These are phyloP conservation scores for Epiblema foenella DNA, from an alignment of 2,888 invertebrate species.

Conservation along the genomic window DNA sequence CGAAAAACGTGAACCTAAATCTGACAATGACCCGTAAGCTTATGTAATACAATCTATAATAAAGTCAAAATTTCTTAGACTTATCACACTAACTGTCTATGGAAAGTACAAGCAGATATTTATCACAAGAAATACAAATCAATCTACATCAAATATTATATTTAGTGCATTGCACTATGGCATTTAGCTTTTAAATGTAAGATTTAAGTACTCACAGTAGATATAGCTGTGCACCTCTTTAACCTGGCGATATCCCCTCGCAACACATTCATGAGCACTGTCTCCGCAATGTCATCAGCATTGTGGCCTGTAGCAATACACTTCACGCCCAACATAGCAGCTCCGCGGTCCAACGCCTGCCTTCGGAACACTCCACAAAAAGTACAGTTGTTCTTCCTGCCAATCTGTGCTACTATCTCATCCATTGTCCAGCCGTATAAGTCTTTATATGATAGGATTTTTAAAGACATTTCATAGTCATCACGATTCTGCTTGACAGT, in stretches of 20 bases:
- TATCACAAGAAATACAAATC: no score
- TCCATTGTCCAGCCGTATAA: slow-evolving; percentile 99
- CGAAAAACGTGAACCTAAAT: no score
- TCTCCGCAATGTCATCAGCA: slow-evolving; percentile 99
- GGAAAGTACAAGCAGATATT: no score
- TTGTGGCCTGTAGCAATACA: slow-evolving; percentile 98
- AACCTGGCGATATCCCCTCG: slow-evolving; percentile 98
- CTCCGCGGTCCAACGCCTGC: slow-evolving; percentile 98
- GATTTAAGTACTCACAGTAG: slow-evolving; percentile 87
- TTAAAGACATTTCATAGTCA: slow-evolving; percentile 96
- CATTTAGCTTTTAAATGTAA: background rate
- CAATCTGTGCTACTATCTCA: slow-evolving; percentile 95
- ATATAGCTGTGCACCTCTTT: slow-evolving; percentile 95
- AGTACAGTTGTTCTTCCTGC: slow-evolving; percentile 97
- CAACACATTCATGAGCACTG: slow-evolving; percentile 98
- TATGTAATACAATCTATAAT: no score
- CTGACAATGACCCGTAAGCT: no score
- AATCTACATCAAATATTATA: no score
- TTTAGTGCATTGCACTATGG: no score
- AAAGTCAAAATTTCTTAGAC: no score
- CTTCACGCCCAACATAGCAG: slow-evolving; percentile 93
- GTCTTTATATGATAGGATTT: slow-evolving; percentile 98
- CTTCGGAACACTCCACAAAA: slow-evolving; percentile 98
- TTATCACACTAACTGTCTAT: no score
- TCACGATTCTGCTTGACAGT: slow-evolving; percentile 97